Evolutionary conservation across 2,113 vertebrate genomes (phyloP).

Genomic region (Cyphomyrus plagiostoma): DNA sequence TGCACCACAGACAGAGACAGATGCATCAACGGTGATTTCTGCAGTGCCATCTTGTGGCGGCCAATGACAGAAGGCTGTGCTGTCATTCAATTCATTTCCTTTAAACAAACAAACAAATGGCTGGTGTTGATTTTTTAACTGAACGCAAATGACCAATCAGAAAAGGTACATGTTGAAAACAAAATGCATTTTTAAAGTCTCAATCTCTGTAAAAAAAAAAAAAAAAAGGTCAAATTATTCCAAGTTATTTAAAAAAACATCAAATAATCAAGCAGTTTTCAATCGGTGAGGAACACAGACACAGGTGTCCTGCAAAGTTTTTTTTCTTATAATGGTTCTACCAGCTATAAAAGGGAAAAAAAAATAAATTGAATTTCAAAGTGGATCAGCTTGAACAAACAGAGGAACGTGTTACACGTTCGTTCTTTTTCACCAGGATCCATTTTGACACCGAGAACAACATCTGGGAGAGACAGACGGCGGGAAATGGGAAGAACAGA

Average conservation of each 20-base stretch:
- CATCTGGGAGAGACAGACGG: conserved; percentile 60
- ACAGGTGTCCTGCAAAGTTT: background rate
- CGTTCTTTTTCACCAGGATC: conserved; percentile 34
- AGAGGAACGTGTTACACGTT: conserved; percentile 51
- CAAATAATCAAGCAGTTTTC: background rate
- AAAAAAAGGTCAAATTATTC: background rate
- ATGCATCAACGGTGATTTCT: conserved; percentile 58
- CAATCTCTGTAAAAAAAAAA: background rate
- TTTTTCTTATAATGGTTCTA: conserved; percentile 40
- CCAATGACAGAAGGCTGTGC: conserved; percentile 24
- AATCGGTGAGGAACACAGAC: background rate
- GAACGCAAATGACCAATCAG: background rate
- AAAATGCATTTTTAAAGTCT: background rate
- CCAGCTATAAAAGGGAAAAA: conserved; percentile 25
- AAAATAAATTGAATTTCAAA: conserved; percentile 51
- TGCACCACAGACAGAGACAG: conserved; percentile 64
- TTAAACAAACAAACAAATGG: background rate
- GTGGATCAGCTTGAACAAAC: conserved; percentile 55
- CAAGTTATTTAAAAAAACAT: background rate
- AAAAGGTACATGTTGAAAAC: background rate
- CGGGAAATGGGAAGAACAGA: conserved; percentile 47
- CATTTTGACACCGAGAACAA: conserved; percentile 52
- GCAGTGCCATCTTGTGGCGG: conserved; percentile 59
- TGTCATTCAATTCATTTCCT: background rate
- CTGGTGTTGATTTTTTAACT: background rate